phyloP scores from a whole-genome alignment of 1,140 invertebrate genomes.

The Ericerus pela region DNA sequence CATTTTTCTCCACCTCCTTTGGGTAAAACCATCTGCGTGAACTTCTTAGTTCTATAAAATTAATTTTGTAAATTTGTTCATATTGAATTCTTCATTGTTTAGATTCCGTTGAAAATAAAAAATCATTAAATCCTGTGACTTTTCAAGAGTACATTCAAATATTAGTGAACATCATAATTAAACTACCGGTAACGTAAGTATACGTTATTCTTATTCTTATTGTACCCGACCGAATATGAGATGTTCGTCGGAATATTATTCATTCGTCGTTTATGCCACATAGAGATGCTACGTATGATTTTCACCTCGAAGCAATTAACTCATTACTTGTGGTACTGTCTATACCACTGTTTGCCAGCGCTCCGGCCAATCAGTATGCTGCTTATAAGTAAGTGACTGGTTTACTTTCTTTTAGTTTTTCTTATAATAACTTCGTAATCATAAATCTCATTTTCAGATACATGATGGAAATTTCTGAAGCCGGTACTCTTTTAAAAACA shows the following conservation, averaged over 20 bases:
- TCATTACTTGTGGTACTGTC: slow-evolving; percentile 71
- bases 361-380: slow-evolving; percentile 44
- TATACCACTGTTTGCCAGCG: slow-evolving; percentile 66
- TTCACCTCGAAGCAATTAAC: slow-evolving; percentile 79
- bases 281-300: slow-evolving; percentile 73
- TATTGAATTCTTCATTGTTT: not conserved
- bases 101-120: slow-evolving; percentile 16
- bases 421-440: not conserved
- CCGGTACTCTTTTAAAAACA: slow-evolving; percentile 56
- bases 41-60: too few relatives aligned
- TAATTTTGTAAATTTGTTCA: not conserved
- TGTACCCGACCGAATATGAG: not conserved
- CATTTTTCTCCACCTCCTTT: slow-evolving; percentile 46
- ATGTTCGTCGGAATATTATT: not conserved
- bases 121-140: slow-evolving; percentile 18
- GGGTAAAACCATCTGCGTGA: slow-evolving; percentile 21
- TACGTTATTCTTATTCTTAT: not conserved
- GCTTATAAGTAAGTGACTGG: slow-evolving; percentile 39
- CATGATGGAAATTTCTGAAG: slow-evolving; percentile 57
- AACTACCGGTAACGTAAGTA: slow-evolving; percentile 16
- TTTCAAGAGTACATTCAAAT: slow-evolving; percentile 11
- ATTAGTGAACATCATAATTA: slow-evolving; percentile 14
- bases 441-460: slow-evolving; percentile 36
- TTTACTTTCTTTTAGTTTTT: slow-evolving; percentile 1
- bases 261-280: not conserved